A percentile compares a stretch with the other conserved stretches of the same genome.
Evolutionary conservation across 2,113 vertebrate species (phyloP).

Genomic region (Prunella himalayana): DNA sequence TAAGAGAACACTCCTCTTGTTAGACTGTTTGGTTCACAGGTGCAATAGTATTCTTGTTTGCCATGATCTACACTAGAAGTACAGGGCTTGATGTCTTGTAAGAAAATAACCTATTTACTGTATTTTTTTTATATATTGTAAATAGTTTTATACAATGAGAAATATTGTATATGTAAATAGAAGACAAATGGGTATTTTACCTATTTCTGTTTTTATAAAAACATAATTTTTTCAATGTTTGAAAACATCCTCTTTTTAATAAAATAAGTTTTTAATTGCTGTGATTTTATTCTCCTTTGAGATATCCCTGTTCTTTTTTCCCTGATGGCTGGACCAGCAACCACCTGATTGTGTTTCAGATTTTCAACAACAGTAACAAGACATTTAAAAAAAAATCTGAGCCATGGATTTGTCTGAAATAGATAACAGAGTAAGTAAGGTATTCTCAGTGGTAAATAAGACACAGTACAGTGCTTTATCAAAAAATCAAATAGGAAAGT

Average conservation of each 20-base stretch:
- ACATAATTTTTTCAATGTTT: constrained; percentile 43
- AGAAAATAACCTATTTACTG: constrained; percentile 80
- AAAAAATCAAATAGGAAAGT: neutral
- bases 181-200: constrained; percentile 74
- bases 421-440: neutral
- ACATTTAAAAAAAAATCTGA: neutral
- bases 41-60: constrained; percentile 76
- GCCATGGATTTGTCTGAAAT: neutral
- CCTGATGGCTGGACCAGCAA: neutral
- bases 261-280: constrained; percentile 57
- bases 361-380: neutral
- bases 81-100: constrained; percentile 88
- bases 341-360: neutral
- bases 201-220: constrained; percentile 65
- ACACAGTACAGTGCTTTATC: neutral
- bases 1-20: constrained; percentile 60
- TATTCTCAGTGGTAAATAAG: neutral
- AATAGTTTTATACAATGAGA: constrained; percentile 85
- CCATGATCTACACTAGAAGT: constrained; percentile 82
- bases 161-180: constrained; percentile 87
- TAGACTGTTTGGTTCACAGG: constrained; percentile 73
- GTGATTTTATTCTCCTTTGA: neutral
- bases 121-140: constrained; percentile 79
- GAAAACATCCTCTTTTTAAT: constrained; percentile 65
- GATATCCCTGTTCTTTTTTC: neutral